Evolutionary conservation across 2,113 vertebrate species (phyloP).

Genomic region (Isurus oxyrinchus): DNA sequence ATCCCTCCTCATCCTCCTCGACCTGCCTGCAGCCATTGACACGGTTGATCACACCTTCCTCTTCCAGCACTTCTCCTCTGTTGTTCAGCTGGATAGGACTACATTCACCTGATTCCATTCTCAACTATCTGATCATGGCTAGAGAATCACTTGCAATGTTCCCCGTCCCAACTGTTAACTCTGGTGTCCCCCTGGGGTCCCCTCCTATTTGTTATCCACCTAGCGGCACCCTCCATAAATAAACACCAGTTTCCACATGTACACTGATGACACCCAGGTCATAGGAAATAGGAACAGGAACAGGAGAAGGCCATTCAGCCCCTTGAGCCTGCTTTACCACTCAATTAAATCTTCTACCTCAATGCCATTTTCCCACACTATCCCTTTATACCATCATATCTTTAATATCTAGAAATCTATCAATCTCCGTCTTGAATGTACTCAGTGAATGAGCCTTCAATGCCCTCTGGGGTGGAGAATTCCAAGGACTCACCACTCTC

Average conservation of each 20-base stretch:
- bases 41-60: too few species aligned
- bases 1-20: not conserved
- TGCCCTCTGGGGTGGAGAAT: too few species aligned
- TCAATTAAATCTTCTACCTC: too few species aligned
- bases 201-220: not conserved
- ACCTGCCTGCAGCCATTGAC: not conserved
- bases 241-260: not conserved
- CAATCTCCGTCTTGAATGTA: too few species aligned
- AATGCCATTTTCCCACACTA: too few species aligned
- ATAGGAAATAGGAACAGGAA: too few species aligned
- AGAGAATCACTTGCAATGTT: not conserved
- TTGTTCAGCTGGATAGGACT: not conserved
- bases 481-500: too few species aligned
- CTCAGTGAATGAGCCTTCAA: too few species aligned
- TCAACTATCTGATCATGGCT: not conserved
- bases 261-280: not conserved
- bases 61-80: not conserved
- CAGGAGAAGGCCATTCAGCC: too few species aligned
- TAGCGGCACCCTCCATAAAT: not conserved
- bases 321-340: too few species aligned
- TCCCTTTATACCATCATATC: too few species aligned
- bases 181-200: not conserved
- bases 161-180: not conserved
- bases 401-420: too few species aligned
- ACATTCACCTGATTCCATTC: not conserved